Evolutionary conservation across 2,113 vertebrate species (phyloP), one percentile per base, ranked within the genome.

Genomic region (Setophaga coronata): DNA sequence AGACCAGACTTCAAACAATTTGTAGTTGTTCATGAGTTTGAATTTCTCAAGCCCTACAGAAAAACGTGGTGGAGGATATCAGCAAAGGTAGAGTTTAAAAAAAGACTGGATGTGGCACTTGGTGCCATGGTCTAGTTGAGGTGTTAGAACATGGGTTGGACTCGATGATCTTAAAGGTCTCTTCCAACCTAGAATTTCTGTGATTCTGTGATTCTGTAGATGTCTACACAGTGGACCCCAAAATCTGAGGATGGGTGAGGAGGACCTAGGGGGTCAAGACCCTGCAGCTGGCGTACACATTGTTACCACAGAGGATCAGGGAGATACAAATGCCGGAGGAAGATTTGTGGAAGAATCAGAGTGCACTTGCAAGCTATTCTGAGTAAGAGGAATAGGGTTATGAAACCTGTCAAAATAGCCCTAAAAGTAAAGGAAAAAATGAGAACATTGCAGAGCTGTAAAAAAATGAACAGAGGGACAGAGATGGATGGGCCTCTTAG

Each of bases 401-500:
- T 95, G 95, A 95, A 96, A 95, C 80, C 65, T 8, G 10, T 69
- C 74, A 79, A 93, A 96, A 93, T 36, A 66, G 76, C 72, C 51
- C 67, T 92, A 81, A 95, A 96, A 93, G 94, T 90, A 86, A 92
- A 86, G 82, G 57, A 70, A 95, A 93, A 92, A 90, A 61, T 38
- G 33, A 86, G 64, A 88, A 57, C 0, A 2, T 77, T 92, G 82
- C 76, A 89, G 64, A 95, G 72, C 72, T 91, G 91, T 89, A 81
- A 93, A 87, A 71, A 76, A 93, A 90, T 43, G 69, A 95, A 80
- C 82, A 48, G 93, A 64, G 65, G 64, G 80, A 95, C 86, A 81
- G 76, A 93, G 93, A 95, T 93, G 72, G 76, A 97, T 97, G 86
- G 82, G 60, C 82, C 76, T 97, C 89, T 96, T 91, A 91, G 89